A percentile compares a stretch with the other conserved stretches of the same genome.
phyloP scores from a whole-genome alignment of 1,140 invertebrate species.

The Saccostrea glomerata region DNA sequence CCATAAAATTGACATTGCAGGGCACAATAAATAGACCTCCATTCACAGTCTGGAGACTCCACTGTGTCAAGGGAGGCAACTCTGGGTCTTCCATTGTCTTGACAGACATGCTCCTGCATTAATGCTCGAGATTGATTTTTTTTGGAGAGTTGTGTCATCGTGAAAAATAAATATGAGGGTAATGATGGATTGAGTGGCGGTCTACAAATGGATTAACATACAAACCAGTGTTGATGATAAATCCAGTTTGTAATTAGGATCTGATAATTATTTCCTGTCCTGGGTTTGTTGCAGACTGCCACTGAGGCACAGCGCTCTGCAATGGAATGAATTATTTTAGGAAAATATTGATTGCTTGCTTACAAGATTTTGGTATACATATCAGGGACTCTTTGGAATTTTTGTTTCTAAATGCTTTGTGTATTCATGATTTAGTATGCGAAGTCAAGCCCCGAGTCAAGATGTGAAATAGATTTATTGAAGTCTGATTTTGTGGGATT shows the following conservation, averaged over 20 bases:
- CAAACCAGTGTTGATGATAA: constrained; percentile 16
- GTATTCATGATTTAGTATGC: not conserved
- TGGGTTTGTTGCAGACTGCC: not conserved
- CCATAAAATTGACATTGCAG: constrained; percentile 28
- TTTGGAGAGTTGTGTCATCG: constrained; percentile 17
- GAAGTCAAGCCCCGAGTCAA: not conserved
- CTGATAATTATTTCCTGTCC: constrained; percentile 24
- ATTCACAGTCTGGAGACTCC: not conserved
- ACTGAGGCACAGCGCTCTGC: not conserved
- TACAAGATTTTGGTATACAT: constrained; percentile 2
- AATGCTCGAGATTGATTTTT: constrained; percentile 3
- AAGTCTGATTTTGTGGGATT: no score
- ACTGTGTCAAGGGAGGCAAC: not conserved
- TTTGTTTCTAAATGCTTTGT: not conserved
- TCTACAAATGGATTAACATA: constrained; percentile 19
- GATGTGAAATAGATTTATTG: not conserved
- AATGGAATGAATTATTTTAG: not conserved
- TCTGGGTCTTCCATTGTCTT: not conserved
- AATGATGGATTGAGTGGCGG: constrained; percentile 5
- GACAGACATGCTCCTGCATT: constrained; percentile 1
- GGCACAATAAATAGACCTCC: not conserved
- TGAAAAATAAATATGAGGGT: not conserved
- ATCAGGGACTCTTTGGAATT: not conserved
- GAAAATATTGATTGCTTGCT: constrained; percentile 6
- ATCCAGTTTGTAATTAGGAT: constrained; percentile 8